These are phyloP conservation scores for Heliconius congener DNA, from an alignment of 1,140 invertebrate genomes.

Conservation along the genomic window DNA sequence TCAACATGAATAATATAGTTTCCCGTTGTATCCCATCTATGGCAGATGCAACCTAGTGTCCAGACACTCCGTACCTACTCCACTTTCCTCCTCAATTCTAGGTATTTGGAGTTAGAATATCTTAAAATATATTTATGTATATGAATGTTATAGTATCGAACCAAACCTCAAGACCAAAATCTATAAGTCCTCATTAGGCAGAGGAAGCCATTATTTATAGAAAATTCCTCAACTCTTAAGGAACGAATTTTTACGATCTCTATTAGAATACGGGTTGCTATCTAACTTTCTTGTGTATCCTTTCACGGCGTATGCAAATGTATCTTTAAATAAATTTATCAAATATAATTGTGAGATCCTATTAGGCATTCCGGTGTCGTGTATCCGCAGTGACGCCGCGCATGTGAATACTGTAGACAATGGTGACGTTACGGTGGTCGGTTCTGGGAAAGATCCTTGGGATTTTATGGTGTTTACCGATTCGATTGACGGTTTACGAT, in stretches of 20 bases:
- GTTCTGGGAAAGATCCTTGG: constrained; percentile 69
- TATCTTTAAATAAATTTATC: constrained; percentile 78
- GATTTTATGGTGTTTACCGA: constrained; percentile 74
- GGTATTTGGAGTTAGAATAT: too few relatives aligned
- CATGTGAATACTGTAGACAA: constrained; percentile 73
- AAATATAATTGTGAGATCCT: constrained; percentile 80
- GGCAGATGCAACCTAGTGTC: too few relatives aligned
- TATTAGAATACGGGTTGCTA: constrained; percentile 43
- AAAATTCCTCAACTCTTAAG: constrained; percentile 4
- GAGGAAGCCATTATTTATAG: not conserved
- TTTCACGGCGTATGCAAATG: constrained; percentile 76
- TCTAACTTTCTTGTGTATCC: constrained; percentile 63
- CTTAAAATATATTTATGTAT: too few relatives aligned
- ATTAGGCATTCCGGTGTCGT: constrained; percentile 72
- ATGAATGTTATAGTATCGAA: too few relatives aligned
- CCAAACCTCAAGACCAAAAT: not conserved
- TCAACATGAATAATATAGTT: too few relatives aligned
- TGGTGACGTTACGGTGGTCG: constrained; percentile 76
- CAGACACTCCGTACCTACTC: too few relatives aligned
- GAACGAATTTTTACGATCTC: constrained; percentile 11
- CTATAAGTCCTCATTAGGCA: not conserved
- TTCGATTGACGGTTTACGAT: constrained; percentile 63
- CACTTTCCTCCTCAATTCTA: too few relatives aligned
- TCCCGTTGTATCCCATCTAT: too few relatives aligned
- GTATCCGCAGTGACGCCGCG: constrained; percentile 67